Evolutionary conservation across 2,797 vertebrate genomes (phyloP), one percentile per base, ranked within the genome.

Genomic region (Diplodus sargus): DNA sequence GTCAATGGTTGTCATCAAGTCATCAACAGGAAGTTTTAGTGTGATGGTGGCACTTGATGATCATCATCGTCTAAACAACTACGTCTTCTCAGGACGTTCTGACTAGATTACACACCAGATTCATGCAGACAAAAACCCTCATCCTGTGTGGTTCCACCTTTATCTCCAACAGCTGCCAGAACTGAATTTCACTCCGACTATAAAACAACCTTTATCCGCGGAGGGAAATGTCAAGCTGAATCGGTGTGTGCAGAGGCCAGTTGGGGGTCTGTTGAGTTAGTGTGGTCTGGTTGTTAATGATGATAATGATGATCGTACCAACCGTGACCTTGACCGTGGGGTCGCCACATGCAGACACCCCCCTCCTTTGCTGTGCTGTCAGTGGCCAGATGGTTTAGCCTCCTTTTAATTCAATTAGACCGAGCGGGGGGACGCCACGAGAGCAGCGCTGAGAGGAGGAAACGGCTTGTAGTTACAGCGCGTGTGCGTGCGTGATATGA

Each of bases 321-420:
- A 89, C 78, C 17, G 61, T 61, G 80, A 92, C 88, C 88, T 91
- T 89, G 84, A 89, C 87, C 61, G 7, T 18, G 20, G 72, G 84
- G 84, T 87, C 34, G 63, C 77, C 39, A 3, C 75, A 49, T 59
- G 78, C 84, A 76, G 70, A 71, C 77, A 11, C 52, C 49, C 58
- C 51, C 58, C 49, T 2, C 34, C 72, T 54, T 39, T 81, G 79
- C 78, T 83, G 74, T 48, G 83, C 87, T 90, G 89, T 90, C 90
- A 86, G 84, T 34, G 60, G 70, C 84, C 90, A 93, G 88, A 93
- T 92, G 91, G 90, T 92, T 92, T 73, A 25, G 82, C 70, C 56
- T 74, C 64, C 18, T 43, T 82, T 74, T 87, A 82, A 90, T 91
- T 89, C 87, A 92, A 90, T 92, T 89, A 91, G 79, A 76, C 54